Percentiles rank a stretch among this genome's conserved stretches.
These are phyloP conservation scores for Euborellia annulipes DNA, from an alignment of 1,140 invertebrate species.

Conservation along the genomic window DNA sequence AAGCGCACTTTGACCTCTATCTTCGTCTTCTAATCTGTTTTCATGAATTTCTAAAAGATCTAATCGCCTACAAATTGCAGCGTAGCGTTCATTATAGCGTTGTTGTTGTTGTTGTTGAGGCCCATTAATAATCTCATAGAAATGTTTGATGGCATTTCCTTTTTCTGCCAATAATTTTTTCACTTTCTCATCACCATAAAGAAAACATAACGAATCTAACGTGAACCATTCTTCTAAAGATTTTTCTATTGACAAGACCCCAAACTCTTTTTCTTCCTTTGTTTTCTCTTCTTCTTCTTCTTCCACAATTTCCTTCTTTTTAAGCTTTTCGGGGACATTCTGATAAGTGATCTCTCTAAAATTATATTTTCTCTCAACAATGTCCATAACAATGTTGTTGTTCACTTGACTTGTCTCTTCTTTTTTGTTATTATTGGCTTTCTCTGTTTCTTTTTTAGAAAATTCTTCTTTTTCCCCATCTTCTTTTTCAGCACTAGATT, in stretches of 20 bases:
- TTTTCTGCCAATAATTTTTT: slow-evolving; percentile 36
- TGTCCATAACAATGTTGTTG: not conserved
- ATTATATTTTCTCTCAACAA: too few species aligned
- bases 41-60: slow-evolving; percentile 37
- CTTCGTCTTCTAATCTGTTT: slow-evolving; percentile 27
- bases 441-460: not conserved
- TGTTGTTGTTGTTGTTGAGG: too few species aligned
- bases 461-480: slow-evolving; percentile 5
- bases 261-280: too few species aligned
- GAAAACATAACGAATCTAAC: slow-evolving; percentile 35
- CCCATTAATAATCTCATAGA: too few species aligned
- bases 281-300: too few species aligned
- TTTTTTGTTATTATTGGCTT: slow-evolving; percentile 1
- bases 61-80: slow-evolving; percentile 34
- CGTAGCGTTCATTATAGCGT: slow-evolving; percentile 28
- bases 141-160: slow-evolving; percentile 30
- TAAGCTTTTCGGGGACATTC: too few species aligned
- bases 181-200: slow-evolving; percentile 37
- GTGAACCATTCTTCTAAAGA: slow-evolving; percentile 39
- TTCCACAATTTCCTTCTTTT: too few species aligned
- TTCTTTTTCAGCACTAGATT: slow-evolving; percentile 11
- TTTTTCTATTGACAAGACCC: slow-evolving; percentile 25
- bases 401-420: not conserved
- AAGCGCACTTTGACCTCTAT: slow-evolving; percentile 18
- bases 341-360: too few species aligned